Conservation (phyloP, 2,888 invertebrate genomes). For the Sympetrum striolatum region DNA sequence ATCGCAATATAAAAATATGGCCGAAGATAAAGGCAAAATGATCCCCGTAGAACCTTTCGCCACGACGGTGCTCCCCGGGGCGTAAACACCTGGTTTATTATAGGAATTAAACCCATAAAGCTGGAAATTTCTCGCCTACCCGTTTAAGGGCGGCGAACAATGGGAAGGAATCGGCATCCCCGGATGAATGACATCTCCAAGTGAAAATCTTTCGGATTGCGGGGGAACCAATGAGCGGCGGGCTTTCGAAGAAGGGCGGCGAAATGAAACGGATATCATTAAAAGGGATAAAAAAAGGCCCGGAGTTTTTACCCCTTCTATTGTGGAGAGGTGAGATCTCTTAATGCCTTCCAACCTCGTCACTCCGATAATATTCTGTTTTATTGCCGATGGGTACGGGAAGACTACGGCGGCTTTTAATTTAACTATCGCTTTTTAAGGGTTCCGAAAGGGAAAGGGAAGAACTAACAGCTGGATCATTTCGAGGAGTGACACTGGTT, state of each 20-base stretch:
- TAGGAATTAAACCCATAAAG: background rate
- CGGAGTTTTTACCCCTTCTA: background rate
- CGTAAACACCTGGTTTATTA: background rate
- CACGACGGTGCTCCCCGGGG: background rate
- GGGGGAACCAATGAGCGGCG: background rate
- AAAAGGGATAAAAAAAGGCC: background rate
- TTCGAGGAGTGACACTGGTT: background rate
- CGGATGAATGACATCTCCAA: background rate
- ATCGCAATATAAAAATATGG: background rate
- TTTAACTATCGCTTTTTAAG: background rate
- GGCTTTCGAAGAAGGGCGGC: background rate
- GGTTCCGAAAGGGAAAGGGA: background rate
- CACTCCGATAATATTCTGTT: background rate
- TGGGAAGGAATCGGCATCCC: background rate
- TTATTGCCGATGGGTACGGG: background rate
- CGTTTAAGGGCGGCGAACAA: background rate
- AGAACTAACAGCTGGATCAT: background rate
- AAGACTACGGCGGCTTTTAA: background rate
- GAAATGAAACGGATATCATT: background rate
- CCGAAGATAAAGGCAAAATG: background rate
- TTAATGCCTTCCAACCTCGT: background rate
- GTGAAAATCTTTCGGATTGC: background rate
- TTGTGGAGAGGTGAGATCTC: background rate
- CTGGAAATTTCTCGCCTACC: background rate
- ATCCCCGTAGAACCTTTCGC: background rate